Evolutionary conservation across 1,140 invertebrate species (phyloP), one percentile per base, ranked within the genome.

Genomic region (Hyles euphorbiae): DNA sequence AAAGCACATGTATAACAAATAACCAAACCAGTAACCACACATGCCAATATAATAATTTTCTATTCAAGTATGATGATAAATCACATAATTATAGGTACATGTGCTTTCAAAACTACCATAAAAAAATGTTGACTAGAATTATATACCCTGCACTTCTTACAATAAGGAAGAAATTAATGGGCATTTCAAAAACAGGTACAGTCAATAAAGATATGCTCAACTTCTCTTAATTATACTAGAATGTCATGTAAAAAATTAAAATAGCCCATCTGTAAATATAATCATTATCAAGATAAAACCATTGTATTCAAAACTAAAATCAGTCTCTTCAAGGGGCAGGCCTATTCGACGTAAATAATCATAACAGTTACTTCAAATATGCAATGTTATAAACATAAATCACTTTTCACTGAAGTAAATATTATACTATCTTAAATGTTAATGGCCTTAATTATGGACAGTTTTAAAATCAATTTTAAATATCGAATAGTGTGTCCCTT

Each of bases 251-350:
- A 34, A 7, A 52, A n/a, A 52, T 34, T 34, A n/a, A 44, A 44
- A 22, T 54, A 54, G n/a, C 22, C 11, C 43, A 54, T 44, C 12
- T 22, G 12, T 54, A 54, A 44, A 54, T 54, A 54, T 32, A 22
- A 32, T 36, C 11, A 51, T 22, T 22, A 22, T 22, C 22, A 32
- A 36, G 9, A 40, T 56, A 53, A 62, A 47, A 44, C 11, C 51
- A 62, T 48, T 49, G 6, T 55, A 49, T 62, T 58, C 49, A 63
- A 66, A 68, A 73, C 45, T 51, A 77, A 78, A 78, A 76, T 76
- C 75, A 78, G 75, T 78, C 76, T 76, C 64, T 69, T 71, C 63
- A 63, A 61, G 34, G 67, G 33, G 48, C 56, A 63, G 63, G 57
- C 61, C 53, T 44, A 49, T 63, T 51, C 50, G 53, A 53, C 45